Conservation (phyloP, 2,797 vertebrate species). For the Oreochromis mossambicus region DNA sequence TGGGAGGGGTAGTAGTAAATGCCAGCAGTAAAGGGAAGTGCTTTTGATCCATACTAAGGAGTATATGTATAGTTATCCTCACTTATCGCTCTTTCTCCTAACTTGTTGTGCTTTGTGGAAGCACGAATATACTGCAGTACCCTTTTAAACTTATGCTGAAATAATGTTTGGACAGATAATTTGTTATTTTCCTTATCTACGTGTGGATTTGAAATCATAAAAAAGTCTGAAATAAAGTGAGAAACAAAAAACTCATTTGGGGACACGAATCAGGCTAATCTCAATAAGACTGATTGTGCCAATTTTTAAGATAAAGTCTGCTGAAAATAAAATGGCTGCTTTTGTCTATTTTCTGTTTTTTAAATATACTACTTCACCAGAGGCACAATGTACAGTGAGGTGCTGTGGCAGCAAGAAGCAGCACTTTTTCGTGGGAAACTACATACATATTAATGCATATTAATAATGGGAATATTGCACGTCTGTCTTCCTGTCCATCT, state of each 20-base stretch:
- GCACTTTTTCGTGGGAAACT: conserved; percentile 3
- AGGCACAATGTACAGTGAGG: not conserved
- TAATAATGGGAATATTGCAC: conserved; percentile 9
- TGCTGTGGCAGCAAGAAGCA: not conserved
- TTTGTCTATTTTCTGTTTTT: not conserved
- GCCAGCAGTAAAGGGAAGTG: not conserved
- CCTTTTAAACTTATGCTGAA: not conserved
- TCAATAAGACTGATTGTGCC: not conserved
- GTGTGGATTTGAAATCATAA: not conserved
- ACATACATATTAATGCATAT: conserved; percentile 1
- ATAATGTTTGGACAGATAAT: not conserved
- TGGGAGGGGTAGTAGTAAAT: not conserved
- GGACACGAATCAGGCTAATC: not conserved
- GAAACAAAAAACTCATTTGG: not conserved
- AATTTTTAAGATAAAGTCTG: not conserved
- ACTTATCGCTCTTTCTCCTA: not conserved
- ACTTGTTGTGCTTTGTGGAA: not conserved
- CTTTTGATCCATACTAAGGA: not conserved
- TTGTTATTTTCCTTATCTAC: not conserved
- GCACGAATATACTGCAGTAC: not conserved
- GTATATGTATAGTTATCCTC: not conserved
- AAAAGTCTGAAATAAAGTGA: not conserved
- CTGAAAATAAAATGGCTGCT: not conserved
- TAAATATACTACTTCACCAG: not conserved
- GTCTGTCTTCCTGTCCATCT: not conserved